Evolutionary conservation across 2,797 vertebrate species (phyloP).

Genomic region (Alauda arvensis): DNA sequence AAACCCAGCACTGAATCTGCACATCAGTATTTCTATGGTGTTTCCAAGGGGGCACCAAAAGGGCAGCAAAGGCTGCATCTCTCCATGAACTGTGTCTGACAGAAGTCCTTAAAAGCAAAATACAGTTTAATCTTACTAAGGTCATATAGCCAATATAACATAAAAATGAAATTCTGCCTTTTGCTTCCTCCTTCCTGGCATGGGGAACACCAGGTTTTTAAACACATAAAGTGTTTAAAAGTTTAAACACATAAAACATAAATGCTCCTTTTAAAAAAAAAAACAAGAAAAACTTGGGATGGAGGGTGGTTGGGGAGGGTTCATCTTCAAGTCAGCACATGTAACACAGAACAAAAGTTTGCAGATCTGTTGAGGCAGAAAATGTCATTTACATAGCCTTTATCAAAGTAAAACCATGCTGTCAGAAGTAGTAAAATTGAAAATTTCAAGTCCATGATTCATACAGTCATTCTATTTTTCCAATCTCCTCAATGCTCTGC

Average conservation of each 20-base stretch:
- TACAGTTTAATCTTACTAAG: background rate
- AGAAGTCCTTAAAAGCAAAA: background rate
- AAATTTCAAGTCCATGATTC: conserved; percentile 14
- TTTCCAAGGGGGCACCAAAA: background rate
- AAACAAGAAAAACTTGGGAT: background rate
- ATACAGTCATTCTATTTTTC: background rate
- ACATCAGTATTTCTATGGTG: background rate
- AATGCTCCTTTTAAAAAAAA: background rate
- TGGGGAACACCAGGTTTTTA: background rate
- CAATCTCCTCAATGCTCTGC: background rate
- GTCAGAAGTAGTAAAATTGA: background rate
- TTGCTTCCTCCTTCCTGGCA: background rate
- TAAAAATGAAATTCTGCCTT: background rate
- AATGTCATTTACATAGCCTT: background rate
- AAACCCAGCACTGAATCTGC: background rate
- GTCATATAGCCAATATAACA: background rate
- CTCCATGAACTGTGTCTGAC: background rate
- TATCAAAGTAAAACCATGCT: background rate
- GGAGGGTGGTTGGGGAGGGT: accelerated
- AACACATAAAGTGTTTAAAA: background rate
- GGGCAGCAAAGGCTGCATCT: background rate
- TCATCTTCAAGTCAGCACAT: background rate
- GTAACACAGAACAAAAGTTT: background rate
- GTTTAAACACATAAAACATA: background rate
- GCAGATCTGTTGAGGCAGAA: background rate